Conservation (phyloP, 1,140 invertebrate species). For the Belonocnema kinseyi region DNA sequence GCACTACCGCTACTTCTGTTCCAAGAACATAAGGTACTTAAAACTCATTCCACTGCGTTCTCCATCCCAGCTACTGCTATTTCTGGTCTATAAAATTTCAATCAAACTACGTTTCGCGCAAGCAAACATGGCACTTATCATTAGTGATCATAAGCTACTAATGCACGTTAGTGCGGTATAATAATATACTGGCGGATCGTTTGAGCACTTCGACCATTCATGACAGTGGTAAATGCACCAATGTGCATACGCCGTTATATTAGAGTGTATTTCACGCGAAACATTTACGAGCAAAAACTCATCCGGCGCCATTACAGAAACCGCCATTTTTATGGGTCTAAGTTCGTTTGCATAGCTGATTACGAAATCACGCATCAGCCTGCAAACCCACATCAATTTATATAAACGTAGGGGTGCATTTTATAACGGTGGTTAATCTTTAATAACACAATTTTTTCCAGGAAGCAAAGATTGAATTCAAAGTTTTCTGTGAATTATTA, state of each 20-base stretch:
- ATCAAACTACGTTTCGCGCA: neutral
- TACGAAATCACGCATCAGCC: slow-evolving; percentile 17
- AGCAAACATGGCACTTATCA: slow-evolving; percentile 10
- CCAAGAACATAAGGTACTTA: neutral
- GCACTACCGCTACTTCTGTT: neutral
- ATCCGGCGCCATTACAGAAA: slow-evolving; percentile 1
- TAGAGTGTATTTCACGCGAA: slow-evolving; percentile 18
- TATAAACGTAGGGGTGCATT: no score
- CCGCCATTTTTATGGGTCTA: slow-evolving; percentile 9
- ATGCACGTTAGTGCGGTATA: slow-evolving; percentile 20
- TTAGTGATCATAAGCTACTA: slow-evolving; percentile 9
- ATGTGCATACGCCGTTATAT: neutral
- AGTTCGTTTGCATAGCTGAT: slow-evolving; percentile 26
- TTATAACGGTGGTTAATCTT: no score
- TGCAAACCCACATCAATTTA: neutral
- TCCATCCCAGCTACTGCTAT: neutral
- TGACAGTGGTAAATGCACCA: slow-evolving; percentile 16
- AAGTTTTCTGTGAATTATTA: no score
- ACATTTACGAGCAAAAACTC: slow-evolving; percentile 23
- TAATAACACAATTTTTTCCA: no score
- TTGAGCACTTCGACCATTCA: neutral
- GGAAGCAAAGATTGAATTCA: no score
- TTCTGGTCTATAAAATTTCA: slow-evolving; percentile 10
- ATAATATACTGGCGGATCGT: slow-evolving; percentile 17
- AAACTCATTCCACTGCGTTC: neutral